Percentiles rank a stretch among this genome's conserved stretches.
Conservation (phyloP, 2,113 vertebrate genomes). For the Hippopotamus amphibius region DNA sequence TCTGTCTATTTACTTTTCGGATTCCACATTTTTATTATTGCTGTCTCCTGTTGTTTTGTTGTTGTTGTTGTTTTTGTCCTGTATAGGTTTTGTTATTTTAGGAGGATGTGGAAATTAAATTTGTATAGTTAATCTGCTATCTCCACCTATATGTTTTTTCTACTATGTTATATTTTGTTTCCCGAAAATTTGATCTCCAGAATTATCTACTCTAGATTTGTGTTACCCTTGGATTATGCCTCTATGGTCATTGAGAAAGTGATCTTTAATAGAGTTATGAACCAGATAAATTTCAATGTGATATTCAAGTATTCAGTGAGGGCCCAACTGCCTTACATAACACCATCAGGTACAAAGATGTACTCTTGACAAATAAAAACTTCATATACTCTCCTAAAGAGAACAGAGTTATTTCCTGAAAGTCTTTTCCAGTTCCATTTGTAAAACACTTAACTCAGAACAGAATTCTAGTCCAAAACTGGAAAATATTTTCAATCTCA, state of each 20-base stretch:
- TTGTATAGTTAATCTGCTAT: slow-evolving; percentile 21
- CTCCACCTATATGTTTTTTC: background rate
- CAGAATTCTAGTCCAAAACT: slow-evolving; percentile 35
- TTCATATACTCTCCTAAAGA: slow-evolving; percentile 31
- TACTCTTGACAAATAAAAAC: slow-evolving; percentile 41
- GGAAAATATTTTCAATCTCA: background rate
- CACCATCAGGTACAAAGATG: background rate
- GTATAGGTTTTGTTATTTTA: background rate
- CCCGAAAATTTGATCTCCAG: slow-evolving; percentile 33
- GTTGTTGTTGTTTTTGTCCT: background rate
- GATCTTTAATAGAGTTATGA: background rate
- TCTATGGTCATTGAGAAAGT: background rate
- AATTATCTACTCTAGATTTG: slow-evolving; percentile 34
- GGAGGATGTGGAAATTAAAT: slow-evolving; percentile 7
- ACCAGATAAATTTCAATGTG: background rate
- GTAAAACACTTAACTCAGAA: background rate
- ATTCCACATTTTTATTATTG: background rate
- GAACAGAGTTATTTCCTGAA: slow-evolving; percentile 25
- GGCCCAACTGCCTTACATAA: background rate
- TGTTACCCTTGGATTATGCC: background rate
- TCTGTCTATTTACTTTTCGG: background rate
- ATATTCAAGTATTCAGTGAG: background rate
- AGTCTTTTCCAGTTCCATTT: slow-evolving; percentile 13
- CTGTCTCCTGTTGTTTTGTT: background rate
- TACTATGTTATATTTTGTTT: background rate